Evolutionary conservation across 2,113 vertebrate genomes (phyloP), one percentile per base, ranked within the genome.

Genomic region (Psittacara wagleri): DNA sequence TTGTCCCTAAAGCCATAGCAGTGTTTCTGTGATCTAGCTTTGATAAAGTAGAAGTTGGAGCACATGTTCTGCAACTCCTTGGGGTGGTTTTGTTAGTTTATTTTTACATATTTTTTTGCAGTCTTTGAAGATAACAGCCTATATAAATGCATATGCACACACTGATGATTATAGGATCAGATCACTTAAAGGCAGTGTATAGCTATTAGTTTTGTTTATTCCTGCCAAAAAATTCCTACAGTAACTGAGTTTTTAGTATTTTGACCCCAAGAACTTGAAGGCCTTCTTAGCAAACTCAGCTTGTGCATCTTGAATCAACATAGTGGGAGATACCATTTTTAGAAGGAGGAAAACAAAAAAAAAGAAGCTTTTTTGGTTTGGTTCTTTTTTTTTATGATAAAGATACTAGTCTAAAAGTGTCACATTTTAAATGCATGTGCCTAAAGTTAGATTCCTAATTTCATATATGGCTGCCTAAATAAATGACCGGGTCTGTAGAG

Each of bases 1-100:
- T 25, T 72, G 52, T 93, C n/a, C 62, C 86, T 82, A 66, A 88
- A 76, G 52, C 44, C 48, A 57, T 29, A 86, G 80, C 76, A 92
- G 14, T 68, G 43, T 52, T 49, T 78, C 66, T 81, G 44, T 86
- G 69, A 84, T 88, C 27, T 84, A 79, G 35, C 51, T 91, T 69
- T 82, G n/a, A 63, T 73, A 86, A 92, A 86, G 73, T 7, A 63
- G 37, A 79, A 87, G 55, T 44, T 72, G 31, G 13, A 75, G 66
- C 70, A 66, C 41, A 28, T 85, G 22, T 75, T 62, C 37, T 0
- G 3, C 41, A 75, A 5, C 13, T 78, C 44, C 52, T 84, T 37
- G 7, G 15, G 17, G 8, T 89, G 23, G 13, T 88, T 94, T 81
- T 23, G 33, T 73, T 90, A 28, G 49, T 37, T 35, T 43, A 14